Percentiles rank a stretch among this genome's conserved stretches.
Conservation (phyloP, 2,888 invertebrate genomes). For the Drosophila heteroneura region DNA sequence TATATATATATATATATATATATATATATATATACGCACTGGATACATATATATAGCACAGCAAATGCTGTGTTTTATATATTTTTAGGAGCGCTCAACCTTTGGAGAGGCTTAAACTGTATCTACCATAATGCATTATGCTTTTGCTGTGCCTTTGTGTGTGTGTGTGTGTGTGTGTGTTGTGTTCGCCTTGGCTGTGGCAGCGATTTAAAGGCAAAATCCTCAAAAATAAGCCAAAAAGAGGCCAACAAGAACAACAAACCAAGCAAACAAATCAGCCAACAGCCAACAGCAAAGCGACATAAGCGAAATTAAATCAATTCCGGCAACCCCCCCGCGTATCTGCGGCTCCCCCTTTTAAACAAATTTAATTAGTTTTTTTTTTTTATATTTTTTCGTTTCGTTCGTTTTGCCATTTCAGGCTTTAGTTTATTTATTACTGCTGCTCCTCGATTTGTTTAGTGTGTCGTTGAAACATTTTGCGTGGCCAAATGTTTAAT, state of each 20-base stretch:
- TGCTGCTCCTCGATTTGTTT: slow-evolving; percentile 41
- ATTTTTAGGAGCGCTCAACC: slow-evolving; percentile 76
- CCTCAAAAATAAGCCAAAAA: slow-evolving; percentile 73
- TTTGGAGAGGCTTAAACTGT: slow-evolving; percentile 74
- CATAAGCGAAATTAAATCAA: slow-evolving; percentile 58
- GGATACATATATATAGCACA: slow-evolving; percentile 18
- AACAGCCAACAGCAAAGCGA: slow-evolving; percentile 24
- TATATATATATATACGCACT: slow-evolving; percentile 23
- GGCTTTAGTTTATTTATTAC: slow-evolving; percentile 48
- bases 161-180: slow-evolving; percentile 22
- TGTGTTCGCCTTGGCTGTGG: slow-evolving; percentile 49
- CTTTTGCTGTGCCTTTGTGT: slow-evolving; percentile 22
- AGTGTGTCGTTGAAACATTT: slow-evolving; percentile 43
- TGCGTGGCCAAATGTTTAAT: slow-evolving; percentile 77
- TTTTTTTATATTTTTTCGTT: slow-evolving; percentile 2
- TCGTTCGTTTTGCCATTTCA: not conserved
- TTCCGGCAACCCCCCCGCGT: slow-evolving; percentile 21
- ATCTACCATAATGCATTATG: slow-evolving; percentile 57
- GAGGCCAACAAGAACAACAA: slow-evolving; percentile 54
- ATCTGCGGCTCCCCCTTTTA: slow-evolving; percentile 39
- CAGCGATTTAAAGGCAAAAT: slow-evolving; percentile 76
- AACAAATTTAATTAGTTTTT: slow-evolving; percentile 71
- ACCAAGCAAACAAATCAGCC: slow-evolving; percentile 35
- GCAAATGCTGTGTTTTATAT: slow-evolving; percentile 65
- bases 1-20: slow-evolving; percentile 10